phyloP scores from a whole-genome alignment of 2,113 vertebrate species.

The Blennius ocellaris region DNA sequence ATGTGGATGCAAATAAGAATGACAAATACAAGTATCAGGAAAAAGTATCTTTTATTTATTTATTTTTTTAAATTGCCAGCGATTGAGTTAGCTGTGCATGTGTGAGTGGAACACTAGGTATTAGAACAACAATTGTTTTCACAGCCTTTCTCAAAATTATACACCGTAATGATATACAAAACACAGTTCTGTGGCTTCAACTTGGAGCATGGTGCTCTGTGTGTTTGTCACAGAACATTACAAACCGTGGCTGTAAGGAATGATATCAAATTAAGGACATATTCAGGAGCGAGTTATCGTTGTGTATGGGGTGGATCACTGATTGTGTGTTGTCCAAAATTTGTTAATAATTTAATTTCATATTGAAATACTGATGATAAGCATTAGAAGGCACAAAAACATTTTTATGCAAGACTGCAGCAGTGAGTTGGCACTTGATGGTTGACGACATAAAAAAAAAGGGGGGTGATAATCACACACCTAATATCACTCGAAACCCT shows the following conservation, averaged over 20 bases:
- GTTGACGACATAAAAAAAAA: constrained; percentile 44
- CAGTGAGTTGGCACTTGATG: constrained; percentile 67
- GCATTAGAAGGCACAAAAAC: constrained; percentile 75
- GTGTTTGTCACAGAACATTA: constrained; percentile 59
- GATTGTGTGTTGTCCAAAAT: constrained; percentile 61
- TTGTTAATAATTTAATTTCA: constrained; percentile 72
- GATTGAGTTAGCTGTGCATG: constrained; percentile 93
- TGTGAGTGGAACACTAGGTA: constrained; percentile 87
- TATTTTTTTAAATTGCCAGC: constrained; percentile 88
- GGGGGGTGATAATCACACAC: constrained; percentile 34
- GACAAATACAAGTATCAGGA: constrained; percentile 61
- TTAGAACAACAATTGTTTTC: constrained; percentile 83
- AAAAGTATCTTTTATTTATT: constrained; percentile 84
- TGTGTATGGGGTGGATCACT: constrained; percentile 53
- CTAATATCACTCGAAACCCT: constrained; percentile 19
- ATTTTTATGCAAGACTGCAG: constrained; percentile 57
- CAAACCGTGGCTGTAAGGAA: constrained; percentile 67
- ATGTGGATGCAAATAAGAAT: constrained; percentile 37
- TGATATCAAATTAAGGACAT: constrained; percentile 70
- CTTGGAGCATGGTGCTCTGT: constrained; percentile 26
- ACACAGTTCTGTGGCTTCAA: constrained; percentile 75
- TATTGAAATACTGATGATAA: constrained; percentile 71
- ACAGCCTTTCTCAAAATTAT: constrained; percentile 73
- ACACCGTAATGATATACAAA: constrained; percentile 80
- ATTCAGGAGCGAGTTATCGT: constrained; percentile 50